Evolutionary conservation across 2,113 vertebrate genomes (phyloP).

Genomic region (Pseudopodoces humilis): DNA sequence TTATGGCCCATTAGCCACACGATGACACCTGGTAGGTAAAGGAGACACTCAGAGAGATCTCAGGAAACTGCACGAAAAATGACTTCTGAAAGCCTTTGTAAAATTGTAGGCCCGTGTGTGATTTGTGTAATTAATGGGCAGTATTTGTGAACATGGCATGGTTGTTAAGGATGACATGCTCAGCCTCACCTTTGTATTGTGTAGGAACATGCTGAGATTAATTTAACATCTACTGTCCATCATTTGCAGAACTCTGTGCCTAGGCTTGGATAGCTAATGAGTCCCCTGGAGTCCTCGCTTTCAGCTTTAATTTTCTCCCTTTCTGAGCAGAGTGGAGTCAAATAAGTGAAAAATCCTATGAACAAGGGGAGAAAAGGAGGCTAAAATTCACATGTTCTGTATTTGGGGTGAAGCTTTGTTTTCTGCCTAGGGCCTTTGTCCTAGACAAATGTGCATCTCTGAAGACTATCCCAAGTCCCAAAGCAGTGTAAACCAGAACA

Average conservation of each 20-base stretch:
- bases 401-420: neutral
- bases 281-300: neutral
- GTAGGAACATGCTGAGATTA: neutral
- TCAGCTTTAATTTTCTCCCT: neutral
- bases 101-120: neutral
- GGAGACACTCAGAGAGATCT: neutral
- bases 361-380: neutral
- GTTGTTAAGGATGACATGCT: neutral
- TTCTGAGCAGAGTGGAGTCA: neutral
- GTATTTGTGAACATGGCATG: neutral
- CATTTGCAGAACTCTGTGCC: neutral
- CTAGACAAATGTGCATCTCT: neutral
- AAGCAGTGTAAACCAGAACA: neutral
- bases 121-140: neutral
- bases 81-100: neutral
- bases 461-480: neutral
- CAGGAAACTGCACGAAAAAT: neutral
- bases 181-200: neutral
- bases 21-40: neutral
- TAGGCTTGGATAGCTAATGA: neutral
- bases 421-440: neutral
- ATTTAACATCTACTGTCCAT: neutral
- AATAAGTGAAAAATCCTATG: neutral
- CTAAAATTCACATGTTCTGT: neutral
- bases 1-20: neutral